phyloP scores from a whole-genome alignment of 2,888 invertebrate genomes.

The Zonitis immaculata region DNA sequence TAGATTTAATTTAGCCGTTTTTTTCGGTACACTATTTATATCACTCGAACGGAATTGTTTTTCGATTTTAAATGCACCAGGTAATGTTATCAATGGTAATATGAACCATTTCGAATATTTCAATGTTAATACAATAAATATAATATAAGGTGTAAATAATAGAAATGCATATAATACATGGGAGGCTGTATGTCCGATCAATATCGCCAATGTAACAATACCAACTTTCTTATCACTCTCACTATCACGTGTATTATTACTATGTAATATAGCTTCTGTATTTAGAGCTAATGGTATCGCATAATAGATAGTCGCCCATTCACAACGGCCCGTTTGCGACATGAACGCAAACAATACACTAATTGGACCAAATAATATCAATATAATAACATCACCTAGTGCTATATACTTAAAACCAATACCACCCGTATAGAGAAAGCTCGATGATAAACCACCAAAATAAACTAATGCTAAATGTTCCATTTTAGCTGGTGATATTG shows the following conservation, averaged over 20 bases:
- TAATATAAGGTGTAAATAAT: slow-evolving; percentile 85
- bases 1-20: slow-evolving; percentile 86
- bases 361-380: slow-evolving; percentile 91
- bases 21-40: slow-evolving; percentile 77
- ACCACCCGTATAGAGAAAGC: slow-evolving; percentile 95
- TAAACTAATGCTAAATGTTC: slow-evolving; percentile 92
- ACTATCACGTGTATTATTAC: slow-evolving; percentile 90
- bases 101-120: slow-evolving; percentile 86
- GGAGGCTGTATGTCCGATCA: slow-evolving; percentile 86
- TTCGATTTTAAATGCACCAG: slow-evolving; percentile 85
- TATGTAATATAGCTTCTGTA: slow-evolving; percentile 92
- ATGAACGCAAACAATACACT: slow-evolving; percentile 91
- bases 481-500: slow-evolving; percentile 84
- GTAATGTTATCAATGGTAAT: slow-evolving; percentile 81
- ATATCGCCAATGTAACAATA: slow-evolving; percentile 91
- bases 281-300: slow-evolving; percentile 91
- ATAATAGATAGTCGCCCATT: slow-evolving; percentile 87
- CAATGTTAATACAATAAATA: slow-evolving; percentile 79
- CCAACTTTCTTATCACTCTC: slow-evolving; percentile 85
- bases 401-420: slow-evolving; percentile 95
- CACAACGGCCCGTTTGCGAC: slow-evolving; percentile 87
- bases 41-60: slow-evolving; percentile 77
- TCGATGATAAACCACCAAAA: slow-evolving; percentile 91
- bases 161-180: slow-evolving; percentile 86
- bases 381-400: slow-evolving; percentile 84